These are phyloP conservation scores for Ceratosolen fusciceps DNA, from an alignment of 1,140 invertebrate genomes.

Conservation along the genomic window DNA sequence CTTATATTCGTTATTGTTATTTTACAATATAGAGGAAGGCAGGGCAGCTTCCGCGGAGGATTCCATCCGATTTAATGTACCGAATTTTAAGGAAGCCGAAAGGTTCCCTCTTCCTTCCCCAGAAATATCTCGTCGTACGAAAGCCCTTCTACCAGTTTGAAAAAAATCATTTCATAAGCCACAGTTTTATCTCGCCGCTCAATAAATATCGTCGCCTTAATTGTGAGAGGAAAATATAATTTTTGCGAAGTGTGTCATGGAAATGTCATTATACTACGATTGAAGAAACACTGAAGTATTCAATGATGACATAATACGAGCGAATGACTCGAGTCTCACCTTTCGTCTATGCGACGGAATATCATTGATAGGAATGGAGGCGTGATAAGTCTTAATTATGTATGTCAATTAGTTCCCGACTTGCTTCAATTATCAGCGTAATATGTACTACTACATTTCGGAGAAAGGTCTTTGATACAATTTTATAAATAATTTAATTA, in stretches of 20 bases:
- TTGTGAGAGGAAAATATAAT: background rate
- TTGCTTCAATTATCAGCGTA: too few species aligned
- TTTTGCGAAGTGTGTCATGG: slow-evolving; percentile 11
- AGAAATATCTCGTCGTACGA: too few species aligned
- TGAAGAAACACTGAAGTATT: background rate
- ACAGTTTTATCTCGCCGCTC: background rate
- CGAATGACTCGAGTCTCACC: background rate
- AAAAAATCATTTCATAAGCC: background rate
- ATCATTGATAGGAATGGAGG: slow-evolving; percentile 2
- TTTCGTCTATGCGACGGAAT: background rate
- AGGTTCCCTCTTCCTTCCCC: too few species aligned
- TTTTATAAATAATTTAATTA: too few species aligned
- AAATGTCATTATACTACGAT: slow-evolving; percentile 12
- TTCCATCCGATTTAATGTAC: too few species aligned
- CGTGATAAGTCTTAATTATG: background rate
- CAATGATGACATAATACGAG: background rate
- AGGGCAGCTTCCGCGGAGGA: too few species aligned
- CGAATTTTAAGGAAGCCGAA: background rate
- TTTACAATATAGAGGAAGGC: too few species aligned
- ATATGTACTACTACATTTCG: too few species aligned
- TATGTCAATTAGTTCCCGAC: background rate
- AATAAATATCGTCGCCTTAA: background rate
- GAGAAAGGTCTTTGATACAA: too few species aligned
- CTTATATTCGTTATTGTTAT: too few species aligned
- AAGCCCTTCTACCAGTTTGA: background rate